Conservation (phyloP, 2,888 invertebrate genomes). For the Leucophenga maculata region DNA sequence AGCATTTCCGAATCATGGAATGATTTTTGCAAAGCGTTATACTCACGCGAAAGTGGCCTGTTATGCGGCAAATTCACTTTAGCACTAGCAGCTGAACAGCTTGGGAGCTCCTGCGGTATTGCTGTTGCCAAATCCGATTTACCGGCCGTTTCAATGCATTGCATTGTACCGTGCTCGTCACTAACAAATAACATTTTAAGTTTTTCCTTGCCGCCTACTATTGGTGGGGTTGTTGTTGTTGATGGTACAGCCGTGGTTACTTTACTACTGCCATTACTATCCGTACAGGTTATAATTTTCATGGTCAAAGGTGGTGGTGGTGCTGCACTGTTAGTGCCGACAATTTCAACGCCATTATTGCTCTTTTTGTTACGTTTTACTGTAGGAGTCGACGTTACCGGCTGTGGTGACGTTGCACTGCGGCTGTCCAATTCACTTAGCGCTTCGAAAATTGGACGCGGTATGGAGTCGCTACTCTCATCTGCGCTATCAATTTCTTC, state of each 20-base stretch:
- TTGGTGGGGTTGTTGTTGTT: not conserved
- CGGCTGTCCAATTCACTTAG: constrained; percentile 53
- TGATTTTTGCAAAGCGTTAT: constrained; percentile 78
- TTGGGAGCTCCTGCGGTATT: no score
- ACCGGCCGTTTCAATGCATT: not conserved
- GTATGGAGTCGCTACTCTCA: constrained; percentile 63
- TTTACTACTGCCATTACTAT: not conserved
- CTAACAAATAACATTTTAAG: not conserved
- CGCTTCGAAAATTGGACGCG: constrained; percentile 62
- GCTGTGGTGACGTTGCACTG: constrained; percentile 33
- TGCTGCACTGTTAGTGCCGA: not conserved
- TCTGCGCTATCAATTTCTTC: constrained; percentile 46
- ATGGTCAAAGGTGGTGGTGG: constrained; percentile 9
- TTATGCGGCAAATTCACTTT: constrained; percentile 36
- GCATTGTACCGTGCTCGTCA: not conserved
- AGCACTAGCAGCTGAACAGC: constrained; percentile 20
- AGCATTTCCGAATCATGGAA: constrained; percentile 81
- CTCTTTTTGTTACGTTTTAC: not conserved
- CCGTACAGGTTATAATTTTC: not conserved
- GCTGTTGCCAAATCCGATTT: not conserved
- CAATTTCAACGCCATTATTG: not conserved
- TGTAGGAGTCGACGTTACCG: constrained; percentile 23
- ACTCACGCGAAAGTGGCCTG: constrained; percentile 74
- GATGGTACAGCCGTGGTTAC: not conserved
- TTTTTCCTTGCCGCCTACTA: not conserved